These are phyloP conservation scores for Pherbina coryleti DNA, from an alignment of 2,888 invertebrate species.

Conservation along the genomic window DNA sequence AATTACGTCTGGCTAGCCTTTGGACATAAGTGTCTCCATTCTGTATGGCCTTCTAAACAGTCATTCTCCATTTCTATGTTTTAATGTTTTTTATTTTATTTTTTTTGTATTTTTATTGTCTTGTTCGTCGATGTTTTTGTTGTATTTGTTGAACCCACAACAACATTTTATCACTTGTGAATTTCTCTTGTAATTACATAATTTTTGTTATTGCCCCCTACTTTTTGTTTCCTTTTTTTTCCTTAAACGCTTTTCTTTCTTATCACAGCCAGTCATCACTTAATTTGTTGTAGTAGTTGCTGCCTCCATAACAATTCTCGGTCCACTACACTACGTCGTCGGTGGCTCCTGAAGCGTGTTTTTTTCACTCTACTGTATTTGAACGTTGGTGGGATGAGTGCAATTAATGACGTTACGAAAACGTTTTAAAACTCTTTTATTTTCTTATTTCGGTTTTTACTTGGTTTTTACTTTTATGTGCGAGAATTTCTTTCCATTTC, in stretches of 20 bases:
- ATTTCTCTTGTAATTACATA: constrained; percentile 27
- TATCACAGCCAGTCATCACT: constrained; percentile 23
- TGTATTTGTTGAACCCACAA: neutral
- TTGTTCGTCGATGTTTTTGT: neutral
- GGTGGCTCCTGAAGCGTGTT: neutral
- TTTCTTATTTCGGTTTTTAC: neutral
- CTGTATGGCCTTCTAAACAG: neutral
- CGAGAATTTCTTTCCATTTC: neutral
- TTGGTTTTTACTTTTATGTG: neutral
- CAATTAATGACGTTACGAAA: neutral
- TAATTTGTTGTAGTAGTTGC: constrained; percentile 8
- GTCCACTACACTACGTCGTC: too few relatives aligned
- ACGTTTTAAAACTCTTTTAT: neutral
- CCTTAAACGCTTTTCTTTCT: neutral
- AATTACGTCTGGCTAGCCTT: too few relatives aligned
- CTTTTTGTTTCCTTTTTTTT: neutral
- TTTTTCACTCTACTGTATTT: neutral
- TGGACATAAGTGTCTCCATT: neutral
- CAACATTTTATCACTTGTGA: constrained; percentile 24
- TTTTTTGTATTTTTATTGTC: neutral
- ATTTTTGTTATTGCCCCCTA: neutral
- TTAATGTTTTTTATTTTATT: neutral
- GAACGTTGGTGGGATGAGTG: too few relatives aligned
- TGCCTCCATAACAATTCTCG: too few relatives aligned
- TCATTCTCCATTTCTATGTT: neutral